Evolutionary conservation across 2,888 invertebrate species (phyloP), one percentile per base, ranked within the genome.

Genomic region (Ectobius pallidus): DNA sequence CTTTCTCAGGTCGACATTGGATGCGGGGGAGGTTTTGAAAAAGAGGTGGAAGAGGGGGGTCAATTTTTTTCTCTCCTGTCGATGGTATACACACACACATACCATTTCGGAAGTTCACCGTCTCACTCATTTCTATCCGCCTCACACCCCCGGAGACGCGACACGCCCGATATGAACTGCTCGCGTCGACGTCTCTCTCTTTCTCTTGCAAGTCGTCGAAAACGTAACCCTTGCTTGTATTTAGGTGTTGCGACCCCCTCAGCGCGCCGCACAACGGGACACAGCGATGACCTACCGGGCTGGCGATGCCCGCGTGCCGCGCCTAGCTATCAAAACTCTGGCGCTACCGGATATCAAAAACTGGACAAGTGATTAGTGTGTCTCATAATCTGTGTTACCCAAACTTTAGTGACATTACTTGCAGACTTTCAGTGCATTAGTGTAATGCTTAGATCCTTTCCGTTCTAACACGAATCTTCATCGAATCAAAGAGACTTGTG

Each of bases 1-100:
- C 44, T 65, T 65, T 65, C 65, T 65, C 65, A 65, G 65, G 65
- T 65, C 65, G 65, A 65, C 65, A 65, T 65, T 65, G 65, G 65
- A 65, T 65, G 46, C 25, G 65, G 65, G 65, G 46, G 65, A 65
- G 46, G 58, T 58, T 58, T 6, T 7, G 11, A 58, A 58, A 58
- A 58, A 30, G 46, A 46, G 65, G 44, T 22, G 25, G 46, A 27
- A 46, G 46, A 46, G 65, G 46, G 65, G 65, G 44, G 44, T 44
- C 25, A 42, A 16, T 46, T 39, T 65, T 61, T 65, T 65, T 39
- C 25, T 58, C 27, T 52, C 52, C 52, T 52, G 52, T 25, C 52
- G 39, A 39, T 39, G 39, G 39, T n/a, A 46, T n/a, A 58, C 27
- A 58, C 58, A 58, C 58, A 46, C 18, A 58, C 58, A 58, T 30